Percentiles rank a stretch among this genome's conserved stretches.
Conservation (phyloP, 2,113 vertebrate species). For the Glaucidium brasilianum region DNA sequence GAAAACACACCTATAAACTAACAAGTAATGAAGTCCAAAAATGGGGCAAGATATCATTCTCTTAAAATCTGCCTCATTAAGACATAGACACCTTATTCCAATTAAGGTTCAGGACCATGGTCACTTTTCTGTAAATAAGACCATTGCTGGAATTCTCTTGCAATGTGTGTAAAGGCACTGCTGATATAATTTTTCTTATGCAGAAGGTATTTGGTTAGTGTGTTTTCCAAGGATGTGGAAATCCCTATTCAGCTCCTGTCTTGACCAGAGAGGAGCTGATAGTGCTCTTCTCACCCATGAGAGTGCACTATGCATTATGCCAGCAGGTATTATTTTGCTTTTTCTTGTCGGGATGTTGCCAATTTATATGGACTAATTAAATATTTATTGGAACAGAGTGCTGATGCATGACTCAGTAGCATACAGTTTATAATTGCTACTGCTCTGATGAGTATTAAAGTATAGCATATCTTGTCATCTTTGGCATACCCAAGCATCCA, state of each 20-base stretch:
- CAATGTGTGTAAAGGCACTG: rapidly evolving
- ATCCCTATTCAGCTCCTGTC: neutral
- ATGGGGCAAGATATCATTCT: neutral
- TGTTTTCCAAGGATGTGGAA: neutral
- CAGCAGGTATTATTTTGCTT: neutral
- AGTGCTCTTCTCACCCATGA: neutral
- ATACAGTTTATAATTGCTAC: neutral
- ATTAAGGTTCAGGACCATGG: neutral
- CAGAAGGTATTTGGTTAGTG: neutral
- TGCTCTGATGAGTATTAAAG: neutral
- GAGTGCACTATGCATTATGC: neutral
- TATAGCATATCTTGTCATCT: neutral
- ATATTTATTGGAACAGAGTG: neutral
- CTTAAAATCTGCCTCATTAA: neutral
- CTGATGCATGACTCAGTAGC: neutral
- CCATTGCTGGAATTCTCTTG: neutral
- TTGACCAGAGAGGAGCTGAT: neutral
- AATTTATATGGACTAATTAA: neutral
- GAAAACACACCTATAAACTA: neutral
- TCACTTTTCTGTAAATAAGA: neutral
- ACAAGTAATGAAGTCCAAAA: neutral
- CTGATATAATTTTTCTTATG: neutral
- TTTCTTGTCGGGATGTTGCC: neutral
- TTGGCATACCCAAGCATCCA: neutral
- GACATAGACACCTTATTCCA: neutral